These are phyloP conservation scores for Dicrostonyx torquatus DNA, from an alignment of 2,797 vertebrate species.

Conservation along the genomic window DNA sequence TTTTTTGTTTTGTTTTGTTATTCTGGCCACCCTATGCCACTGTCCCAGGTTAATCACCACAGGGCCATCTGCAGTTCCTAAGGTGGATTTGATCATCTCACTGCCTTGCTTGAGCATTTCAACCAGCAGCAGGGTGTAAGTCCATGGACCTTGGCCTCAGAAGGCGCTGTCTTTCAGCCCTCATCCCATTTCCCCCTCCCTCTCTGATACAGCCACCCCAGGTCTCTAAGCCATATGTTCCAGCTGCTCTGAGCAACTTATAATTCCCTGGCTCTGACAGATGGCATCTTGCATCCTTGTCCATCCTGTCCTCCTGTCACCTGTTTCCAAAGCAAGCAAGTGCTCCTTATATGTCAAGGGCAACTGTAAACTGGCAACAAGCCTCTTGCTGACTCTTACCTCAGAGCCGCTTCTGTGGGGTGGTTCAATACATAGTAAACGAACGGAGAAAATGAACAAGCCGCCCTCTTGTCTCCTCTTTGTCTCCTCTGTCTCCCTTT, in stretches of 20 bases:
- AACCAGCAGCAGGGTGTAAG: neutral
- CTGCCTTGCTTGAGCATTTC: neutral
- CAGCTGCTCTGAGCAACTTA: neutral
- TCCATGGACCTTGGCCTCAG: neutral
- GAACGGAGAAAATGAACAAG: neutral
- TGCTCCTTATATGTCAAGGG: neutral
- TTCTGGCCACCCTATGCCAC: neutral
- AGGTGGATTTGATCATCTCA: neutral
- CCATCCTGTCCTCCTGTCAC: neutral
- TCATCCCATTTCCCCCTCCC: neutral
- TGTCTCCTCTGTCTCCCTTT: neutral
- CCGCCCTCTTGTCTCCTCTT: neutral
- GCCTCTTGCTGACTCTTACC: neutral
- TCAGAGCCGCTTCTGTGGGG: neutral
- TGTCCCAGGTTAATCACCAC: neutral
- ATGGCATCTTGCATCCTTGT: constrained; percentile 30
- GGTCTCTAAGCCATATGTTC: constrained; percentile 40
- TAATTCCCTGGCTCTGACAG: constrained; percentile 38
- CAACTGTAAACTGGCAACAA: neutral
- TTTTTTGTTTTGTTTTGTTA: neutral
- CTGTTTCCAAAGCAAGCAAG: neutral
- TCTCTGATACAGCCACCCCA: neutral
- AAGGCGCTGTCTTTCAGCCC: neutral
- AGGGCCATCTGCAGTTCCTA: neutral
- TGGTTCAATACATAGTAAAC: neutral